These are phyloP conservation scores for Dasysyrphus albostriatus DNA, from an alignment of 2,888 invertebrate species.

Conservation along the genomic window DNA sequence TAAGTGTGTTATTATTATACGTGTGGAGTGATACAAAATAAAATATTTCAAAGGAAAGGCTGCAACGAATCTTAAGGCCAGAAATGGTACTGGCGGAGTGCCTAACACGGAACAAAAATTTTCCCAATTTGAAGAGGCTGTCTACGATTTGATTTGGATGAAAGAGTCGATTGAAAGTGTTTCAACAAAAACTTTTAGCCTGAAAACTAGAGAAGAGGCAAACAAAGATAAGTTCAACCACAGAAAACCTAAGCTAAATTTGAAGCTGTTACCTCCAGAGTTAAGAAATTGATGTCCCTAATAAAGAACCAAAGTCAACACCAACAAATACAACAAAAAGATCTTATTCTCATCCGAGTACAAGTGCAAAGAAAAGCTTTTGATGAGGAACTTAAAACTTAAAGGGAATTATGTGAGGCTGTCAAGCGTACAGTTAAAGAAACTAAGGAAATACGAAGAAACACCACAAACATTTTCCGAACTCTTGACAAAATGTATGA, in stretches of 20 bases:
- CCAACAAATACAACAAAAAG: not conserved
- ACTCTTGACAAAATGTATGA: not conserved
- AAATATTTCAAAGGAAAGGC: not conserved
- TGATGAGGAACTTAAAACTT: not conserved
- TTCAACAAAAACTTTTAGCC: not conserved
- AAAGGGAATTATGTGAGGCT: not conserved
- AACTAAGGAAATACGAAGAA: not conserved
- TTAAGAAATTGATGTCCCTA: not conserved
- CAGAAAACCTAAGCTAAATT: not conserved
- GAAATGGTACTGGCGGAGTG: not conserved
- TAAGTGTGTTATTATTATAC: too few relatives aligned
- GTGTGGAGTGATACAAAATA: too few relatives aligned
- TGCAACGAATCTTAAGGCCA: not conserved
- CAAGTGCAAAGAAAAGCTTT: not conserved
- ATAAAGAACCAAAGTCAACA: not conserved
- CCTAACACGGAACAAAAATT: not conserved
- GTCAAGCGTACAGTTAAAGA: not conserved
- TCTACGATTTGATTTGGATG: not conserved
- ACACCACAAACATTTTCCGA: not conserved
- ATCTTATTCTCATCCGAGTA: not conserved
- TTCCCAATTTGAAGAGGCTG: not conserved
- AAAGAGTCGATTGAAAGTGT: conserved; percentile 1
- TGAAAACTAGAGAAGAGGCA: not conserved
- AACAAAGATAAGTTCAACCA: not conserved
- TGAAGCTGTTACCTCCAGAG: too few relatives aligned